A percentile compares a stretch with the other conserved stretches of the same genome.
Conservation (phyloP, 2,797 vertebrate genomes). For the Sylvia borin region DNA sequence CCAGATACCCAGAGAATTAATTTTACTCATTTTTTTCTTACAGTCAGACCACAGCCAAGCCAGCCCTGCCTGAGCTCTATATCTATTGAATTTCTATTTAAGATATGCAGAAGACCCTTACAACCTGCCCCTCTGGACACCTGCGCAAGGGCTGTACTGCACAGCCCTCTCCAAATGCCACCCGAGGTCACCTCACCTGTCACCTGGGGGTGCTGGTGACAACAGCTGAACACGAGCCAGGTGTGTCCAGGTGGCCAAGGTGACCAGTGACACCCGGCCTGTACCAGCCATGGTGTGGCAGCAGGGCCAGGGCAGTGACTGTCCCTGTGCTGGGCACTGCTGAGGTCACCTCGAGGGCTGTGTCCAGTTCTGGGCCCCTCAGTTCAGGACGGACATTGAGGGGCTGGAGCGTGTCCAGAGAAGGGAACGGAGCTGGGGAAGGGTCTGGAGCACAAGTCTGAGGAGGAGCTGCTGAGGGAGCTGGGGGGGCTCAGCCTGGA, state of each 20-base stretch:
- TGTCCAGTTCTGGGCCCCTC: neutral
- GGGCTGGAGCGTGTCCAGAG: neutral
- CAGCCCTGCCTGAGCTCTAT: accelerated
- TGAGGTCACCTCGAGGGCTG: neutral
- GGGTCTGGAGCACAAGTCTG: neutral
- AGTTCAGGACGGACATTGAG: neutral
- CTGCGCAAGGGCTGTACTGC: accelerated
- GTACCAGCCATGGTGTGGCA: neutral
- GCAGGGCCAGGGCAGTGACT: neutral
- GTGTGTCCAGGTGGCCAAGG: neutral
- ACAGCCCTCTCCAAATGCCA: accelerated
- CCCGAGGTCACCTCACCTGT: neutral
- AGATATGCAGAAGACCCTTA: accelerated
- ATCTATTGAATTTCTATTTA: neutral
- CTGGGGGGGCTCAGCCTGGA: neutral
- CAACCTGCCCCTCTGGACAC: neutral
- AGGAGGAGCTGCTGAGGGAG: neutral
- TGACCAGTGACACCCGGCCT: neutral
- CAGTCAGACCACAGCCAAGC: accelerated
- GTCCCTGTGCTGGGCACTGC: neutral
- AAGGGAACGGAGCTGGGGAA: neutral
- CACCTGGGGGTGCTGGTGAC: neutral
- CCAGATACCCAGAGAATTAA: accelerated
- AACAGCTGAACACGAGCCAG: neutral
- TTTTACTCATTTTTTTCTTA: no score